Base-by-base conservation (phyloP, 2,888 invertebrate species). In the Alloscopus bannaensis region DNA sequence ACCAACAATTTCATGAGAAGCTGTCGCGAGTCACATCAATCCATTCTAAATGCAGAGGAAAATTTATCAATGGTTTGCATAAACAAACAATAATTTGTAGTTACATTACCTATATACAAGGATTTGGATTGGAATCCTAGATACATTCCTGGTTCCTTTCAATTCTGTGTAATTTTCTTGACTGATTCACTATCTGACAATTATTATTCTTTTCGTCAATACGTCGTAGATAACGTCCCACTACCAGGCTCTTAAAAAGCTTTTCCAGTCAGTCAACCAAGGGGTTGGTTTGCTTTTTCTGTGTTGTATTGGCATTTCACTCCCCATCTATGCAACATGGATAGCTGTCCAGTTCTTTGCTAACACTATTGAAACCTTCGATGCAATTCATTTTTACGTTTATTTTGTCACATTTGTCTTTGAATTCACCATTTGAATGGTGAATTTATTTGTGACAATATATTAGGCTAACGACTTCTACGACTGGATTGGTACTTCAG, bases 381-480 rank as follows among this genome's bases (percentile, higher is more conserved):
- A 69, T 40, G 68, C 68, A 13, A 68, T 71, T 6, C 70, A 70
- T 47, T 65, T 78, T n/a, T 71, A 64, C 26, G 50, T 65, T 20
- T 70, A 78, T 71, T 78, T 70, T 65, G 45, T 70, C 6, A 71
- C 45, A 24, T 78, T 70, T 71, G n/a, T 78, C 4, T 57, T 64
- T 52, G 65, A 26, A 20, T 24, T 47, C 50, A 47, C 24, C 1
- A 47, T 3, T 66, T n/a, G 3, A 47, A 18, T 31, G 36, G 13
- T 13, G 36, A 3, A 47, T 47, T n/a, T 18, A 47, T 47, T 47
- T n/a, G 47, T 6, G 6, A 47, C 11, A 6, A n/a, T 47, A n/a
- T 22, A 42, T 62, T 42, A 81, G 81, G 78, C 72, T 3, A 72
- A 78, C 18, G 78, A 77, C 8, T 81, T 81, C 42, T 72, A 77